Base-by-base conservation (phyloP, 92 coral and sea anemone genomes). In the Ricordea florida region DNA sequence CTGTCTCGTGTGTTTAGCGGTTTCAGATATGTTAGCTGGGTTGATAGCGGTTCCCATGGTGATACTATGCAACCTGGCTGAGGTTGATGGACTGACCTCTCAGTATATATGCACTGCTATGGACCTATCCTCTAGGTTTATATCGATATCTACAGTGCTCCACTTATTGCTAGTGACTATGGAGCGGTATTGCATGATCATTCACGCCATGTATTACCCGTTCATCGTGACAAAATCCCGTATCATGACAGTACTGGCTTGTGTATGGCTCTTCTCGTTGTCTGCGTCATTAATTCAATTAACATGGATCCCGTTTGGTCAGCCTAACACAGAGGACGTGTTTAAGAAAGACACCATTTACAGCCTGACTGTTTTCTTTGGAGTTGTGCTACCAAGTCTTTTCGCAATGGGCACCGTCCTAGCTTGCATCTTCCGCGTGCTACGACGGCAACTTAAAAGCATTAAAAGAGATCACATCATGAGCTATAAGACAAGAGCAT, bases 91-190 rank as follows among this genome's bases (percentile, higher is more conserved):
- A 14, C 42, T 32, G 15, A 33, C 27, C 5, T 24, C 16, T 21
- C 0, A 5, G 10, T 25, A 10, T 27, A 44, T 73, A 43, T 83
- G 84, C 28, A 83, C 57, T 13, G 78, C 75, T 16, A 83, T 83
- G 88, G 88, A 83, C 65, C 62, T 83, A 26, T 75, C 77, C 6
- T 83, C 78, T 32, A 78, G 88, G 16, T 83, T 75, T 42, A 83
- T 83, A 17, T 74, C 88, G 34, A 48, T 66, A 13, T 74, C 88
- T 10, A 75, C 88, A 20, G 74, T 83, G n/a, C 34, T 83, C 69
- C 88, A 83, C 29, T 41, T 83, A 28, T 51, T 83, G 40, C 62
- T 76, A 26, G 88, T 83, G 26, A 76, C 88, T 49, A 40, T 46
- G 14, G 88, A 83, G 60, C 44, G 88, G 16, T 83, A 83, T 58